Evolutionary conservation across 2,888 invertebrate species (phyloP), one percentile per base, ranked within the genome.

Genomic region (Ryuthela nishihirai): DNA sequence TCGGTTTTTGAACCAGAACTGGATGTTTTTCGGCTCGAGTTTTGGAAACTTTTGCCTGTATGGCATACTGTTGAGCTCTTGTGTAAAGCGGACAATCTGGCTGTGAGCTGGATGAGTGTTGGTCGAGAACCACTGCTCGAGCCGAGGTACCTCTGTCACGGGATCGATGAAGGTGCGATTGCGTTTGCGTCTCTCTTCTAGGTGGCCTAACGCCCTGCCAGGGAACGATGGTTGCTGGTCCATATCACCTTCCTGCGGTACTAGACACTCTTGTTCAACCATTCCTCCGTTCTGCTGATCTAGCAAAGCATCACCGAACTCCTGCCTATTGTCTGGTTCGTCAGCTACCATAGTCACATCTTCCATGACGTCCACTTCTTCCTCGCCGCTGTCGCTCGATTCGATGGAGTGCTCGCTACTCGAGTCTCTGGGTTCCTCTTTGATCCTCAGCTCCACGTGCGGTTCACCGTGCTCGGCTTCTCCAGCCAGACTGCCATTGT

Each of bases 141-240:
- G 41, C 17, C 56, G 34, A 17, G 64, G 59, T 53, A 99, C 94
- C 78, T 99, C 99, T 15, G 95, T 93, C 20, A 98, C 91, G 0
- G 99, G 99, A 77, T 99, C 99, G 71, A 99, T 99, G 78, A 99
- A 99, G 36, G 99, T 97, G 67, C 99, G 84, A 75, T 97, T 98
- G 38, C 99, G 83, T 74, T 95, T 93, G 65, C 94, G 83, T 32
- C 92, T 81, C 72, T 93, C 92, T 69, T 92, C 91, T 21, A 66
- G 61, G 21, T 62, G 55, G 15, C 46, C 46, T 24, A 48, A 34
- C 4, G 41, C 47, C n/a, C 49, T 53, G 15, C 49, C 56, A 34
- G 41, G 39, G 23, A 43, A 32, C 1, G 49, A 42, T 6, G 34
- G 40, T 23, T 50, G 49, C 24, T 44, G 48, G 20, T 43, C 43